Evolutionary conservation across 2,888 invertebrate genomes (phyloP).

Genomic region (Caenorhabditis zanzibari): DNA sequence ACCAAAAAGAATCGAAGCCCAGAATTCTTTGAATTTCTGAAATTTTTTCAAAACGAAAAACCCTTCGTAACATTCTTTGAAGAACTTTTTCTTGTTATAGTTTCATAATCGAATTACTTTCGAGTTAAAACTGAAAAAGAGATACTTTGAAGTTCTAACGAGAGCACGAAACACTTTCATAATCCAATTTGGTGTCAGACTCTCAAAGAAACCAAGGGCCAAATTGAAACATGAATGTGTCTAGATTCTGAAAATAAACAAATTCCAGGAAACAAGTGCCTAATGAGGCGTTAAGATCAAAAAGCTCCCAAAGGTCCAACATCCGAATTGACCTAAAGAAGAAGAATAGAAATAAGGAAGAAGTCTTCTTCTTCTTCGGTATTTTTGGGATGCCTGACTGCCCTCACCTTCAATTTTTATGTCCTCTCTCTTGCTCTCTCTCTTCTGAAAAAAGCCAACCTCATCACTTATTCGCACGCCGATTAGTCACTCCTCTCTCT

Average conservation of each 20-base stretch:
- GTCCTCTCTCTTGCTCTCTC: constrained; percentile 21
- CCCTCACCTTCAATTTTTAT: constrained; percentile 33
- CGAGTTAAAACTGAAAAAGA: neutral
- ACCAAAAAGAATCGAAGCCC: no score
- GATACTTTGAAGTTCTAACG: neutral
- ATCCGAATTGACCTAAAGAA: neutral
- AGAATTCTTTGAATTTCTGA: no score
- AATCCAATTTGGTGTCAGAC: neutral
- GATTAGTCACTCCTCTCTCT: constrained; percentile 48
- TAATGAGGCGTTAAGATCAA: no score
- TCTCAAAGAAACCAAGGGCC: neutral
- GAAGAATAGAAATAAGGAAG: constrained; percentile 2
- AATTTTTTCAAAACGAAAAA: no score
- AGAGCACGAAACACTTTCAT: neutral
- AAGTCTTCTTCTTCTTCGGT: neutral
- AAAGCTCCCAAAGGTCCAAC: neutral
- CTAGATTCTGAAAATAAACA: no score
- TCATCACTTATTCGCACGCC: constrained; percentile 63
- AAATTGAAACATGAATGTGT: no score
- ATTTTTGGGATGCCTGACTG: constrained; percentile 42
- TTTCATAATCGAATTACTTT: no score
- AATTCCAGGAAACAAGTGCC: no score
- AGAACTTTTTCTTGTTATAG: no score
- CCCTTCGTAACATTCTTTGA: no score
- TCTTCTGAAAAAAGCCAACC: neutral